These are phyloP conservation scores for Trochalopteron elliotii DNA, from an alignment of 2,113 vertebrate species.

Conservation along the genomic window DNA sequence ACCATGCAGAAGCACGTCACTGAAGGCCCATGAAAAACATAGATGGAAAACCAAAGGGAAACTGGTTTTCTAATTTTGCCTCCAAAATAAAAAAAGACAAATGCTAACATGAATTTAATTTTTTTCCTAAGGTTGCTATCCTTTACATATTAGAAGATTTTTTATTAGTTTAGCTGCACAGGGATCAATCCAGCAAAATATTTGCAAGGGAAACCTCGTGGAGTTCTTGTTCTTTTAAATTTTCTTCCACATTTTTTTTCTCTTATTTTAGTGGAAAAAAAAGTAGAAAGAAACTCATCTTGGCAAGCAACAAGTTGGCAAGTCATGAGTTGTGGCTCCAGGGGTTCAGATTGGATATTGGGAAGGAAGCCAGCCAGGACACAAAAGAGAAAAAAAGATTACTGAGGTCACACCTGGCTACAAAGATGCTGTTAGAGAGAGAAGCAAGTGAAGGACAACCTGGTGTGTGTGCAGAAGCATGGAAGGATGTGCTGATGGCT, in stretches of 20 bases:
- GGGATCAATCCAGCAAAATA: background rate
- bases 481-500: background rate
- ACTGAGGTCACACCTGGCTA: background rate
- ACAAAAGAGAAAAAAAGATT: background rate
- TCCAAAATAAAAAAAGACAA: background rate
- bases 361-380: background rate
- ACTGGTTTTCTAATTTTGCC: background rate
- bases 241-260: background rate
- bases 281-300: background rate
- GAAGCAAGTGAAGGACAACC: background rate
- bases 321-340: background rate
- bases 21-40: background rate
- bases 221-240: background rate
- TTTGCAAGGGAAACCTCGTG: background rate
- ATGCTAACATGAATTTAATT: background rate
- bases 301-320: background rate
- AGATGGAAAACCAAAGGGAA: background rate
- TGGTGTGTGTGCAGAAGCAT: background rate
- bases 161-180: background rate
- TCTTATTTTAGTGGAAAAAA: background rate
- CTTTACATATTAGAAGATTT: background rate
- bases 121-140: background rate
- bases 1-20: background rate
- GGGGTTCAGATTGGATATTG: background rate
- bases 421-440: background rate